A percentile compares a stretch with the other conserved stretches of the same genome.
Conservation (phyloP, 2,888 invertebrate species). For the Eilema griseolum region DNA sequence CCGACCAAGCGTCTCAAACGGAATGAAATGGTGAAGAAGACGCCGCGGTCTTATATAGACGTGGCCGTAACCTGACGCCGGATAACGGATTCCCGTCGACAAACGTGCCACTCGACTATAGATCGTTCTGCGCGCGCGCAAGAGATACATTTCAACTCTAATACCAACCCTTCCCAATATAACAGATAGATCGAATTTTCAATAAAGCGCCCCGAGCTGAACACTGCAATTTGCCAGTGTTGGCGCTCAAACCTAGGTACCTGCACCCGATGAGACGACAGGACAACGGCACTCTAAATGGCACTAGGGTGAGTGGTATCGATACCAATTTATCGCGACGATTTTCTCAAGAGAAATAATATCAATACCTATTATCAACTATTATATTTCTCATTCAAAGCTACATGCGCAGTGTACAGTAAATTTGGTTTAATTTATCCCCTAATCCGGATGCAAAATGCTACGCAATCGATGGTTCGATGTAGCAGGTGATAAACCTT, state of each 20-base stretch:
- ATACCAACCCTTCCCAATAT: slow-evolving; percentile 68
- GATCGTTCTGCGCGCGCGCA: slow-evolving; percentile 66
- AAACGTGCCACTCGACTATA: slow-evolving; percentile 63
- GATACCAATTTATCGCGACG: slow-evolving; percentile 33
- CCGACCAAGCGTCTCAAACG: slow-evolving; percentile 81
- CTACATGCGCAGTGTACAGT: background rate
- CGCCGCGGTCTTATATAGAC: slow-evolving; percentile 86
- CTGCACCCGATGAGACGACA: slow-evolving; percentile 65
- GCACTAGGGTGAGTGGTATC: slow-evolving; percentile 55
- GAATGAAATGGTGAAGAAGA: slow-evolving; percentile 87
- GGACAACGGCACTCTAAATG: slow-evolving; percentile 77
- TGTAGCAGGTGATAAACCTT: background rate
- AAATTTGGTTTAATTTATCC: background rate
- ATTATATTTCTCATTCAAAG: background rate
- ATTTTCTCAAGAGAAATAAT: slow-evolving; percentile 30
- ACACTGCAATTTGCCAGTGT: slow-evolving; percentile 80
- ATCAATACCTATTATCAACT: background rate
- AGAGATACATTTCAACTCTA: slow-evolving; percentile 60
- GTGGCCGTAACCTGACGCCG: slow-evolving; percentile 86
- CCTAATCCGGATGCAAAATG: background rate
- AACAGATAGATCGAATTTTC: slow-evolving; percentile 84
- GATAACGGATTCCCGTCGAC: slow-evolving; percentile 81
- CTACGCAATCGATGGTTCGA: background rate
- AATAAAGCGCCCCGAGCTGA: slow-evolving; percentile 83
- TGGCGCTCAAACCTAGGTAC: slow-evolving; percentile 66